Conservation (phyloP, 2,797 vertebrate genomes). For the Sciurus vulgaris region DNA sequence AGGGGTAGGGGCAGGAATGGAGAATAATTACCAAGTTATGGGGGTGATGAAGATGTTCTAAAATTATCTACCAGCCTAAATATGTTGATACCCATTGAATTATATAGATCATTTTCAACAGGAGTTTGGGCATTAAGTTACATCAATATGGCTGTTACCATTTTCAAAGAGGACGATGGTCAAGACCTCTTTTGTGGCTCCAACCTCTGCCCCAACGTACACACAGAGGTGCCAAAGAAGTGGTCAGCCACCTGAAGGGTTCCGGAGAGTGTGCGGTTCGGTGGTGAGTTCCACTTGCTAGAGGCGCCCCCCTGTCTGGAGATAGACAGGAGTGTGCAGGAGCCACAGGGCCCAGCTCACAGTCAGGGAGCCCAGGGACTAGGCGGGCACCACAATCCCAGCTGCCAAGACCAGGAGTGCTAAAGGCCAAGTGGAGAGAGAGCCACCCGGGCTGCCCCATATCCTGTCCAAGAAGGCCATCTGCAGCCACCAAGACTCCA, state of each 20-base stretch:
- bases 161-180: not conserved
- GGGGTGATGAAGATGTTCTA: not conserved
- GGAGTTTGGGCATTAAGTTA: not conserved
- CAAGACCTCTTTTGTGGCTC: not conserved
- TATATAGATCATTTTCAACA: not conserved
- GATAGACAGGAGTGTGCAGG: accelerated
- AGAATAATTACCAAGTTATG: not conserved
- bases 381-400: too few relatives aligned
- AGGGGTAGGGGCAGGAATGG: not conserved
- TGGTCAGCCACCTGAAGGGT: not conserved
- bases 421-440: not conserved
- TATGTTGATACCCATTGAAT: not conserved
- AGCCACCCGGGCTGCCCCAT: not conserved
- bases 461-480: not conserved
- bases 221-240: not conserved
- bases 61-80: not conserved
- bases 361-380: not conserved
- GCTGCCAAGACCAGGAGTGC: not conserved
- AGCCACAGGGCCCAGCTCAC: not conserved
- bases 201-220: not conserved
- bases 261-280: not conserved
- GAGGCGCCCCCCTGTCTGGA: not conserved
- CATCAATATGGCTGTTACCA: not conserved
- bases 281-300: not conserved
- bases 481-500: not conserved